These are phyloP conservation scores for Pangasianodon gigas DNA, from an alignment of 2,113 vertebrate species.

Conservation along the genomic window DNA sequence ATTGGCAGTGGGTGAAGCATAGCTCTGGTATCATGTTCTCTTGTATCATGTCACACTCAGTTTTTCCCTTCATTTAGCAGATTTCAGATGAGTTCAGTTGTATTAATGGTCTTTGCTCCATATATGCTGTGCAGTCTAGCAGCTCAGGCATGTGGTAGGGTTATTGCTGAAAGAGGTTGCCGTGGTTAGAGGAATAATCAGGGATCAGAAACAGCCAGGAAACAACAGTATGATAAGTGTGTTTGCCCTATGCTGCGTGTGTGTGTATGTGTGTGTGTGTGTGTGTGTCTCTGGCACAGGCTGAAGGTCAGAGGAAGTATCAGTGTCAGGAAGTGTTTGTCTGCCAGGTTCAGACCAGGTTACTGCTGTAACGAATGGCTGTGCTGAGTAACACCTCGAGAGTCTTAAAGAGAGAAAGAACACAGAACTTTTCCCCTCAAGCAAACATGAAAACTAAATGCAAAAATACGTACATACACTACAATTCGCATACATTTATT, in stretches of 20 bases:
- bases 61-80: conserved; percentile 29
- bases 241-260: conserved; percentile 44
- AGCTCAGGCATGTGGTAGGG: background rate
- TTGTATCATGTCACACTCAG: conserved; percentile 31
- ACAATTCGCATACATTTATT: conserved; percentile 23
- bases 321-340: conserved; percentile 83
- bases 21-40: conserved; percentile 29
- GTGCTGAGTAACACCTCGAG: conserved; percentile 77
- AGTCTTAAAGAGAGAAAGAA: conserved; percentile 64
- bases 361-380: conserved; percentile 75
- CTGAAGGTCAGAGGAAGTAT: conserved; percentile 86
- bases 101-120: background rate
- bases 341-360: conserved; percentile 74
- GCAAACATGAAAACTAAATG: conserved; percentile 24
- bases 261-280: conserved; percentile 50
- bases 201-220: background rate
- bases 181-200: conserved; percentile 6
- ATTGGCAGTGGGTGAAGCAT: conserved; percentile 7
- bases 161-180: conserved; percentile 17
- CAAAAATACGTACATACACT: conserved; percentile 8
- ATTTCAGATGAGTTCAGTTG: conserved; percentile 27
- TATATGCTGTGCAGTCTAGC: background rate
- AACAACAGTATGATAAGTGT: conserved; percentile 31
- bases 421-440: conserved; percentile 23
- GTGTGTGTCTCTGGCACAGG: conserved; percentile 64